Evolutionary conservation across 2,797 vertebrate genomes (phyloP).

Genomic region (Ctenochaetus hawaiiensis): DNA sequence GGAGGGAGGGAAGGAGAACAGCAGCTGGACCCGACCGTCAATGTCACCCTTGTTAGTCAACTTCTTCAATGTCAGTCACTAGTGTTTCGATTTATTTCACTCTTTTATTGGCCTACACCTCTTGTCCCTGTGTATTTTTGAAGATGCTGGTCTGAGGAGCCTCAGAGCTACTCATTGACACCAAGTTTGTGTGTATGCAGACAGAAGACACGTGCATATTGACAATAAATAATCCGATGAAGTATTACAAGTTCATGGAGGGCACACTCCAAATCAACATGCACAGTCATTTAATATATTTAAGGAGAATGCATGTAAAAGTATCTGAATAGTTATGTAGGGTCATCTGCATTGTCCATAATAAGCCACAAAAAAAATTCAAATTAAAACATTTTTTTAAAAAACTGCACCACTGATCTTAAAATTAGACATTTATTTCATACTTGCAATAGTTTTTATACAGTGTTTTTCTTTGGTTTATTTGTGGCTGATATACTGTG

Average conservation of each 20-base stretch:
- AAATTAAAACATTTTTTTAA: too few species aligned
- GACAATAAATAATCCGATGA: neutral
- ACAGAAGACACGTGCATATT: conserved; percentile 26
- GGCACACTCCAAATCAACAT: neutral
- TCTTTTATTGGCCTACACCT: conserved; percentile 55
- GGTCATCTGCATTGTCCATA: too few species aligned
- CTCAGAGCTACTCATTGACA: conserved; percentile 24
- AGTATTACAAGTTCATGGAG: conserved; percentile 14
- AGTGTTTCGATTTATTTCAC: conserved; percentile 70
- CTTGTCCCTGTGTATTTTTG: conserved; percentile 51
- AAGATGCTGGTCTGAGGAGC: conserved; percentile 31
- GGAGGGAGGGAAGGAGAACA: conserved; percentile 74
- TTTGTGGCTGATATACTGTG: neutral
- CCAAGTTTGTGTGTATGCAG: conserved; percentile 21
- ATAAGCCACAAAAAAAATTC: too few species aligned
- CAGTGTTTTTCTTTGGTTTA: too few species aligned
- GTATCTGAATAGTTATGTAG: neutral
- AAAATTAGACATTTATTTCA: too few species aligned
- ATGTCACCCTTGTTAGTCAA: conserved; percentile 87
- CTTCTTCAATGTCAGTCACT: conserved; percentile 83
- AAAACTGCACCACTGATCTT: too few species aligned
- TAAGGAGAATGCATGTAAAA: neutral
- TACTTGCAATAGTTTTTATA: too few species aligned
- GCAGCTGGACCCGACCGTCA: conserved; percentile 85
- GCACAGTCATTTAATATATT: neutral